Base-by-base conservation (phyloP, 1,140 invertebrate genomes). In the Zaprionus lachaisei region DNA sequence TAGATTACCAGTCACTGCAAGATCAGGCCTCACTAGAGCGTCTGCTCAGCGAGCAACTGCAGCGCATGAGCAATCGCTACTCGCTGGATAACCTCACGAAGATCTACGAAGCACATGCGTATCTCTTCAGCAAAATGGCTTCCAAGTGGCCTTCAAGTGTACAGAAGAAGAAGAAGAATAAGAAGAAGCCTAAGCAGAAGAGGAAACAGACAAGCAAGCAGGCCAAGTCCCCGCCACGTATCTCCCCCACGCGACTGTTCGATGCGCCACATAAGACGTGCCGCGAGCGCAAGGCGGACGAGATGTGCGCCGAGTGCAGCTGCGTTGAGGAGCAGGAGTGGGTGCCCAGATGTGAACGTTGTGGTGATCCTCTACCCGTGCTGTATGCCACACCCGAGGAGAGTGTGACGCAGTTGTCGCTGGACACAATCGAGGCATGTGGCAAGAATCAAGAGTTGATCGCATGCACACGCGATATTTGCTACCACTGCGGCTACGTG, bases 211-310 rank as follows among this genome's bases (percentile, higher is more conserved):
- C 12, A 11, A 5, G 20, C 17, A 37, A 24, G 20, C 7, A n/a
- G 5, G 28, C 22, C n/a, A 31, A 14, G 7, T 3, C 4, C 7
- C 0, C 2, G 0, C 14, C 60, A 0, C 37, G 14, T 2, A 54
- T 15, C 14, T 28, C 15, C n/a, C 24, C 41, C 3, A 15, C 67
- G 6, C 17, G 56, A 1, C 38, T 89, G 7, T 89, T 37, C 28
- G 83, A 86, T 47, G 1, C 54, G 11, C 83, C 83, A 2, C 60
- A 73, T 1, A 67, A 56, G 12, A 86, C 83, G 0, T 51, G 61
- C 14, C 84, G 83, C 5, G 54, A 55, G n/a, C 34, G 60, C 1
- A 17, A 20, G 34, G 49, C 31, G 7, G 62, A 72, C 0, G 37
- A 69, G 3, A 49, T n/a, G 1, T 37, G 38, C 5, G 49, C 54